Base-by-base conservation (phyloP, 2,797 vertebrate species). In the Acanthurus lineatus region DNA sequence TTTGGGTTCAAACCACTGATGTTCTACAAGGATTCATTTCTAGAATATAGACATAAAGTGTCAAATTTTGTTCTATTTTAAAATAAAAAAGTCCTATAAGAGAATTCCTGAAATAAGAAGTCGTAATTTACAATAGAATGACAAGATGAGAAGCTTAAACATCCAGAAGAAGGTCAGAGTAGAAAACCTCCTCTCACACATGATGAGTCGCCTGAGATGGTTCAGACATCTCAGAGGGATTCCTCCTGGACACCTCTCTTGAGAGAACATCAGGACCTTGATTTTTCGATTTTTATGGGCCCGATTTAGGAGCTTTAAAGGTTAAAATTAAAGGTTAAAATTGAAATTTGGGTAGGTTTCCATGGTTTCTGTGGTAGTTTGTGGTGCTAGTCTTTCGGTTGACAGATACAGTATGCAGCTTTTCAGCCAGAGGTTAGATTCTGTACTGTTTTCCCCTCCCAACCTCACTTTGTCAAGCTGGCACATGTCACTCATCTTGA, bases 401-500 rank as follows among this genome's bases (percentile, higher is more conserved):
- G 38, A 38, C 20, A 32, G 15, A 25, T 63, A 32, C n/a, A 9
- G 20, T n/a, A 7, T 40, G n/a, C n/a, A 61, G 49, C 22, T 54
- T 66, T 65, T 60, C 42, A 70, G 53, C 60, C 28, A 52, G 28
- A 42, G 5, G 71, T 52, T 51, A 45, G 58, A 57, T 51, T 63
- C 32, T 56, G 20, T 44, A 49, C 28, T 63, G 14, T 47, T 47
- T 20, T 4, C 52, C 25, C 19, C 42, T 70, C 19, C 17, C 65
- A 54, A 48, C 8, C 9, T 56, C 40, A 22, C 22, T 66, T 66
- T 62, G 15, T 58, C 45, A 47, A 20, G 19, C 38, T 47, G 28
- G 57, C 62, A 75, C 59, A 52, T 66, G 61, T 62, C 47, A 1
- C 56, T 68, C 42, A 45, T n/a, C 1, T 58, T 72, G 48, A 72